phyloP scores from a whole-genome alignment of 2,888 invertebrate species.

The Synergus gifuensis region DNA sequence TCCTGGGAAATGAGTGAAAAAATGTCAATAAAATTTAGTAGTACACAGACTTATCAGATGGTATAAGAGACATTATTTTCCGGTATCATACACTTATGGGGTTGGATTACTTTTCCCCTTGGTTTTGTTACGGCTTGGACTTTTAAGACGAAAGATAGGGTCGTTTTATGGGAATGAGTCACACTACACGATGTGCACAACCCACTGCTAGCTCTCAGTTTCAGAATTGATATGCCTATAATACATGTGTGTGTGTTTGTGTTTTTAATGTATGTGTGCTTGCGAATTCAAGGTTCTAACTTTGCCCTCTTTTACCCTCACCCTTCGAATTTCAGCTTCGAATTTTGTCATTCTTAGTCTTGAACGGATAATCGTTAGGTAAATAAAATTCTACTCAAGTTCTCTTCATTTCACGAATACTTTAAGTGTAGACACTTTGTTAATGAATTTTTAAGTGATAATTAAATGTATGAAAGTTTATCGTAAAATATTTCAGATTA shows the following conservation, averaged over 20 bases:
- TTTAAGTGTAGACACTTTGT: neutral
- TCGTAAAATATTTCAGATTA: no score
- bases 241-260: neutral
- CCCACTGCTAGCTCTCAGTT: neutral
- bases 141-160: neutral
- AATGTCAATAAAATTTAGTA: neutral
- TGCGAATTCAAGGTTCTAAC: neutral
- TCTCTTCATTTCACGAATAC: neutral
- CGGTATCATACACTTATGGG: neutral
- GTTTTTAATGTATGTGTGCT: neutral
- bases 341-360: neutral
- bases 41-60: neutral
- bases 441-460: no score
- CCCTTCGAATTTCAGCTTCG: neutral
- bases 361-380: neutral
- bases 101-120: neutral
- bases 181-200: neutral
- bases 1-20: no score
- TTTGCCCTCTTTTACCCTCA: neutral
- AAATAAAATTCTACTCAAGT: neutral
- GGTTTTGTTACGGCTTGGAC: neutral
- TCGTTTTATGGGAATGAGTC: conserved; percentile 2
- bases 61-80: neutral
- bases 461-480: no score
- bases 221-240: conserved; percentile 11